Evolutionary conservation across 2,888 invertebrate genomes (phyloP).

Genomic region (Gymnocheta viridis): DNA sequence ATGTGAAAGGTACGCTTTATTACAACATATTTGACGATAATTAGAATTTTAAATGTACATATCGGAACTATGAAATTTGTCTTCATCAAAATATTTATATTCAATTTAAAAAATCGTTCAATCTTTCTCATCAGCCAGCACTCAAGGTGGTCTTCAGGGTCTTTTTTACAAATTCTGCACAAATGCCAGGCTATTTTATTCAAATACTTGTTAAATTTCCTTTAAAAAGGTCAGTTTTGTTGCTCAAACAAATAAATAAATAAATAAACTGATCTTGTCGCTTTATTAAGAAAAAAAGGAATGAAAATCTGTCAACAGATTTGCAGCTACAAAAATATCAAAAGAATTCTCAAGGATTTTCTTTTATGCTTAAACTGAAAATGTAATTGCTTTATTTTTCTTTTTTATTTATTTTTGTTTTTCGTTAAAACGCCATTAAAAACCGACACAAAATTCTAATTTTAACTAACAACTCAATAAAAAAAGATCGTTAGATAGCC

Average conservation of each 20-base stretch:
- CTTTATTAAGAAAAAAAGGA: slow-evolving; percentile 2
- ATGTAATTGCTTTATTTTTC: slow-evolving; percentile 47
- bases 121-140: neutral
- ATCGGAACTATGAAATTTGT: neutral
- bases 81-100: too few species aligned
- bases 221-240: slow-evolving; percentile 39
- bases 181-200: slow-evolving; percentile 38
- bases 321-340: slow-evolving; percentile 13
- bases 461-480: slow-evolving; percentile 56
- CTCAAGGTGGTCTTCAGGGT: slow-evolving; percentile 12
- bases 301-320: slow-evolving; percentile 60
- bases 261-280: slow-evolving; percentile 48
- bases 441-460: slow-evolving; percentile 40
- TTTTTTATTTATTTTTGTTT: too few species aligned
- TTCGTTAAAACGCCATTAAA: slow-evolving; percentile 6
- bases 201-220: neutral
- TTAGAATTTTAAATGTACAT: too few species aligned
- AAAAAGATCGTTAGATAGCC: neutral
- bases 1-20: too few species aligned
- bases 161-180: neutral
- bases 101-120: neutral
- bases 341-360: neutral
- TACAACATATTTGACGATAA: too few species aligned
- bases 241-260: slow-evolving; percentile 3
- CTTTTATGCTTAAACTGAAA: slow-evolving; percentile 55